Evolutionary conservation across 2,888 invertebrate genomes (phyloP), one percentile per base, ranked within the genome.

Genomic region (Graphium colonna): DNA sequence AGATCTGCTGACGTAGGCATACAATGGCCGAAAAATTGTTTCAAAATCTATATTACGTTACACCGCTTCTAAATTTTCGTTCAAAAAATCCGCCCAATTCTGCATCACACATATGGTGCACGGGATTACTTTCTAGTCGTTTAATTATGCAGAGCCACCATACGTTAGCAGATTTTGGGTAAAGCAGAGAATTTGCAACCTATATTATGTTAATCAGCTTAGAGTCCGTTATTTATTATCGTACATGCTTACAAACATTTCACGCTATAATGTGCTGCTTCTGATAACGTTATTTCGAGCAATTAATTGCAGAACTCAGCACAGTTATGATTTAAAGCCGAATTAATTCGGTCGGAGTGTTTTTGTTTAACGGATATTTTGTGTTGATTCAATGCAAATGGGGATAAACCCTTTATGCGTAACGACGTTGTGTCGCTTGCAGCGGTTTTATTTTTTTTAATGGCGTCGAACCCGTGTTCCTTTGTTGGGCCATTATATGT

Each of bases 161-260:
- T 87, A 85, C 82, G 87, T 87, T 88, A 85, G 82, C 88, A 87
- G 86, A 86, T 87, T 87, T 84, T 74, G 75, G 79, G 82, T 79
- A 82, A 82, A 85, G 80, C 79, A 65, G 78, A 67, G 70, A 78
- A 79, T 79, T 82, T 82, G 75, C 78, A 76, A 71, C 76, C 77
- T 77, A 82, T 78, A 81, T 81, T 84, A 87, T 86, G 86, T 68
- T 85, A 86, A 87, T 83, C 79, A 85, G 84, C 82, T 85, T 83
- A 84, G 77, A 77, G 77, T 77, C 78, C 74, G 78, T 82, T 82
- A 86, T 88, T 86, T 85, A 87, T 75, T 77, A 76, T 71, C 71
- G 67, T 75, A 81, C 78, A 81, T 73, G 77, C 71, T 82, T 79
- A 81, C 77, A 77, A 78, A 79, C 76, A 72, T 76, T 81, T 73